These are phyloP conservation scores for Trochalopteron elliotii DNA, from an alignment of 2,113 vertebrate species.

Conservation along the genomic window DNA sequence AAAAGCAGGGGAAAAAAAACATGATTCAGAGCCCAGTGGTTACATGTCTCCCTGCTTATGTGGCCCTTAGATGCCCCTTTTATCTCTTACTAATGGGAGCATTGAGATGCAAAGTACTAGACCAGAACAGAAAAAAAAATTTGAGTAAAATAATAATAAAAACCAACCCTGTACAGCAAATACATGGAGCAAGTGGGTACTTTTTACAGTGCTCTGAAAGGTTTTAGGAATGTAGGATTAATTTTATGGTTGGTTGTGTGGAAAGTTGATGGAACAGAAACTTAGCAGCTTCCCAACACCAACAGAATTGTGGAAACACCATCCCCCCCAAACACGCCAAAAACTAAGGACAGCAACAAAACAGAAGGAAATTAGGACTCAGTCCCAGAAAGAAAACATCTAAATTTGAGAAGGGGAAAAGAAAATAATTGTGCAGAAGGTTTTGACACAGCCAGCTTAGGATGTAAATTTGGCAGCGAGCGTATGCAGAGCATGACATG, in stretches of 20 bases:
- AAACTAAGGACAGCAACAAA: not conserved
- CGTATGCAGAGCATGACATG: not conserved
- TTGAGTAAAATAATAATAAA: not conserved
- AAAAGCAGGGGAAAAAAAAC: not conserved
- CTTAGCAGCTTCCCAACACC: not conserved
- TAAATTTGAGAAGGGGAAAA: not conserved
- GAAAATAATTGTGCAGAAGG: not conserved
- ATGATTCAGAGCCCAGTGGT: not conserved
- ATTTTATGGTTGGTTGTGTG: not conserved
- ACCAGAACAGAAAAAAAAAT: not conserved
- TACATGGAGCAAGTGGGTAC: not conserved
- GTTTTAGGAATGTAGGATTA: not conserved
- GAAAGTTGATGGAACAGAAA: slow-evolving; percentile 9
- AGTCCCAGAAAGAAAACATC: not conserved
- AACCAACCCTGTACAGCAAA: not conserved
- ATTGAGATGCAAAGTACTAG: slow-evolving; percentile 18
- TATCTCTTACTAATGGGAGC: not conserved
- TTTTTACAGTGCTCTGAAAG: not conserved
- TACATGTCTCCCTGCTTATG: not conserved
- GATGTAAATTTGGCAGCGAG: not conserved
- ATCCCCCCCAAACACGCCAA: fast-evolving
- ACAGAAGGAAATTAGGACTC: not conserved
- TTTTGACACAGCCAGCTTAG: not conserved
- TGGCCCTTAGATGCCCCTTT: not conserved
- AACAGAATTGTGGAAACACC: not conserved